Evolutionary conservation across 2,113 vertebrate species (phyloP), one percentile per base, ranked within the genome.

Genomic region (Terrapene triunguis): DNA sequence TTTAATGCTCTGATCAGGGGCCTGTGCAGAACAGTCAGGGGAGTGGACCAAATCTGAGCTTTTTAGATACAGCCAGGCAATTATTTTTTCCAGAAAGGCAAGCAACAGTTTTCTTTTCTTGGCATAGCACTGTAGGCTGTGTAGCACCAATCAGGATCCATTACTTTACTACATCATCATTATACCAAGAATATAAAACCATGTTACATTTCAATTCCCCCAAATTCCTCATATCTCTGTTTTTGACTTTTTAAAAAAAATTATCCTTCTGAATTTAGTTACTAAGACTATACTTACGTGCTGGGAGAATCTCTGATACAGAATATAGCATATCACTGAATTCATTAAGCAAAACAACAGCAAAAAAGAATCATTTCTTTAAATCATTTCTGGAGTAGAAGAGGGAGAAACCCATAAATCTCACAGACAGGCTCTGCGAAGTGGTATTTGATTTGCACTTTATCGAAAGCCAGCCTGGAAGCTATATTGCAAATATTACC

Each of bases 341-440:
- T 88, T 48, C 44, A 84, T 42, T 78, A 83, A 92, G 17, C 8
- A 96, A 89, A 10, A 48, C 44, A 87, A 25, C 4, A 80, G 69
- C 65, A 62, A 35, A 79, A 95, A 59, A 86, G 53, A 9, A 54
- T 54, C 21, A 54, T 54, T 74, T 38, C 38, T 29, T 79, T 79
- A 79, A 79, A 79, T 19, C 5, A 1, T 6, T 94, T 93, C 35
- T 62, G 79, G 25, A 69, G 91, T 53, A 78, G 14, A 24, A 14
- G 38, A 3, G 0, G 1, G 53, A 87, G n/a, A 85, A 83, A 69
- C 0, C 44, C 69, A 62, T 48, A 83, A n/a, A 57, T 88, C 48
- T 89, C 69, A 57, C 14, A 90, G 86, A 38, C 80, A 96, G 3
- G 22, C 91, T 94, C 94, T 80, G 53, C 44, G 27, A 96, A 92